Conservation (phyloP, 2,888 invertebrate genomes). For the Hypercompe scribonia region DNA sequence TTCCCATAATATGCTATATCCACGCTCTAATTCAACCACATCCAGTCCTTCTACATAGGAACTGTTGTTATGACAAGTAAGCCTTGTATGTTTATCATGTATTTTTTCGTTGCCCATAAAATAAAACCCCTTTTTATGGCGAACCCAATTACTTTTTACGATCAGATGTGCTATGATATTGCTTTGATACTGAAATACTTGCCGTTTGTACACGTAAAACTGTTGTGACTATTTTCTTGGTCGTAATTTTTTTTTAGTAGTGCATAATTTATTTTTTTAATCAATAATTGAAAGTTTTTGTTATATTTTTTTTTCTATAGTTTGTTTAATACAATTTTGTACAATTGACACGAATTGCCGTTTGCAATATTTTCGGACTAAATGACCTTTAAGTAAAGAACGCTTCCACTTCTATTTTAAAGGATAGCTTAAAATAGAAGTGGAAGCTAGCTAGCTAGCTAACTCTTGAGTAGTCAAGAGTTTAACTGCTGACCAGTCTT, state of each 20-base stretch:
- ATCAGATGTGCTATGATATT: conserved; percentile 78
- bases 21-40: conserved; percentile 33
- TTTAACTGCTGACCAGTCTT: background rate
- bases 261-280: conserved; percentile 60
- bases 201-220: conserved; percentile 67
- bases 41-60: conserved; percentile 52
- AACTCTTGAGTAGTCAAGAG: background rate
- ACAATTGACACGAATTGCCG: background rate
- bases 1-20: conserved; percentile 24
- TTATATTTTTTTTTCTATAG: background rate
- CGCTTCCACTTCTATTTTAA: background rate
- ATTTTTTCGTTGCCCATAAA: conserved; percentile 78
- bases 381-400: background rate
- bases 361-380: background rate
- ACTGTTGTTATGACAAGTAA: conserved; percentile 65
- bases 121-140: conserved; percentile 84
- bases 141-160: conserved; percentile 85
- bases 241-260: conserved; percentile 45
- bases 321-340: background rate
- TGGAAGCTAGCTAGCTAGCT: too few relatives aligned
- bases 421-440: background rate
- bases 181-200: conserved; percentile 75
- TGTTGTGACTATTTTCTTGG: conserved; percentile 53
- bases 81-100: conserved; percentile 80
- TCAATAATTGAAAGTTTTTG: conserved; percentile 1